phyloP scores from a whole-genome alignment of 2,888 invertebrate species.

The Sclerodermus sp. region DNA sequence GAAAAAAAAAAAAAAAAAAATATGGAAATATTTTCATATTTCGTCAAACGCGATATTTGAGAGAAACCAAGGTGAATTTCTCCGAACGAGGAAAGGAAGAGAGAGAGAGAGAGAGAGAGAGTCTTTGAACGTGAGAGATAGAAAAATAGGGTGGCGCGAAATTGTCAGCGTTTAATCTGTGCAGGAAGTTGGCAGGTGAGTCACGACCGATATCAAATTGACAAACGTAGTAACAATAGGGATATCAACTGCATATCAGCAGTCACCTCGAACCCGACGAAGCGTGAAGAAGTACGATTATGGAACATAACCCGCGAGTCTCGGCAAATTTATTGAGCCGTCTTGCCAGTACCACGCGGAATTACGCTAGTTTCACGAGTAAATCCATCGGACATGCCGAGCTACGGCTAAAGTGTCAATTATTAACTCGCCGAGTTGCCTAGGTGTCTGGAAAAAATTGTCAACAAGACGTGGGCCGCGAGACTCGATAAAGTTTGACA shows the following conservation, averaged over 20 bases:
- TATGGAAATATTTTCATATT: too few relatives aligned
- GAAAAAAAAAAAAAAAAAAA: too few relatives aligned
- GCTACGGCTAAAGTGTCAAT: slow-evolving; percentile 15
- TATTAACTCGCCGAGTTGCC: background rate
- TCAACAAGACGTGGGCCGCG: too few relatives aligned
- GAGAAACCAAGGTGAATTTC: too few relatives aligned
- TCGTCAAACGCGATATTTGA: too few relatives aligned
- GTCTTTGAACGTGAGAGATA: too few relatives aligned
- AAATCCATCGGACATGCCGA: slow-evolving; percentile 29
- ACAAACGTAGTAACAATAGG: slow-evolving; percentile 12
- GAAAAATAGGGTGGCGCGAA: too few relatives aligned
- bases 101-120: too few relatives aligned
- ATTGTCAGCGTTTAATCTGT: background rate
- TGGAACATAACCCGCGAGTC: background rate
- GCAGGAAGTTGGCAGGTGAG: slow-evolving; percentile 2
- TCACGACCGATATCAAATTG: background rate
- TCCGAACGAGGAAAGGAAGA: too few relatives aligned
- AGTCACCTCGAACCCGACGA: slow-evolving; percentile 13
- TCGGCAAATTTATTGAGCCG: slow-evolving; percentile 41
- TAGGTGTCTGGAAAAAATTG: too few relatives aligned
- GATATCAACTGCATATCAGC: slow-evolving; percentile 17
- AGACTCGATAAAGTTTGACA: too few relatives aligned
- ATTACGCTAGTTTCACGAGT: slow-evolving; percentile 31
- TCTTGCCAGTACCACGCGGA: slow-evolving; percentile 22
- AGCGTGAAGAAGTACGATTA: slow-evolving; percentile 19